Percentiles rank a stretch among this genome's conserved stretches.
These are phyloP conservation scores for Propithecus deckenii DNA, from an alignment of 2,797 vertebrate genomes.

Conservation along the genomic window DNA sequence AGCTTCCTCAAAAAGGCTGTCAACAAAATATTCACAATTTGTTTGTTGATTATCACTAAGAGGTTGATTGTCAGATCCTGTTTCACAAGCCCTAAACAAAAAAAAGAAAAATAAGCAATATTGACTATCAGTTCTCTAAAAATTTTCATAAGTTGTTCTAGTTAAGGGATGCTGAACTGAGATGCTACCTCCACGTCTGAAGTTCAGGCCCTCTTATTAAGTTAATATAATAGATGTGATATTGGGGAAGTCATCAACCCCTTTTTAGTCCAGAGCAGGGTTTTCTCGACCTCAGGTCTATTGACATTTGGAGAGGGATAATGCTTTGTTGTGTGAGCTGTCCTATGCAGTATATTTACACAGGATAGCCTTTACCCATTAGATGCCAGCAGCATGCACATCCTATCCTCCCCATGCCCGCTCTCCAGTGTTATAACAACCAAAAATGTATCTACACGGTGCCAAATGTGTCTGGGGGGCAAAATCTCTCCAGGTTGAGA, in stretches of 20 bases:
- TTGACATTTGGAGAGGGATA: background rate
- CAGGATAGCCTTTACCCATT: background rate
- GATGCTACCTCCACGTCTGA: background rate
- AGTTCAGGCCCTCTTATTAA: background rate
- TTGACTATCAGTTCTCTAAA: background rate
- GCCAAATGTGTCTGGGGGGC: too few relatives aligned
- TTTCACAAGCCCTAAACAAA: constrained; percentile 82
- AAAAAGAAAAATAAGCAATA: background rate
- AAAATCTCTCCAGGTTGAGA: background rate
- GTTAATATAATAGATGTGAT: background rate
- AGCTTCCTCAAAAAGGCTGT: constrained; percentile 87
- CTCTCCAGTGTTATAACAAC: background rate
- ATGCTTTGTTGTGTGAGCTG: background rate
- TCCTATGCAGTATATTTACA: background rate
- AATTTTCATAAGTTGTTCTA: background rate
- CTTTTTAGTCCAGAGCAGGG: background rate
- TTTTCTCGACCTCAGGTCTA: background rate
- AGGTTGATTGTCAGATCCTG: constrained; percentile 69
- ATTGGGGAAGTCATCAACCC: background rate
- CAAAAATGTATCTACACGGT: background rate
- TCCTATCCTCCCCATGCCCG: background rate
- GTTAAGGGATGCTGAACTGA: background rate
- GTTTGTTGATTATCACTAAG: constrained; percentile 71
- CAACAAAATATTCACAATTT: constrained; percentile 83
- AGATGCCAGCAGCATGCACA: background rate